Percentiles rank a stretch among this genome's conserved stretches.
These are phyloP conservation scores for Drosophila cognata DNA, from an alignment of 2,888 invertebrate genomes.

Conservation along the genomic window DNA sequence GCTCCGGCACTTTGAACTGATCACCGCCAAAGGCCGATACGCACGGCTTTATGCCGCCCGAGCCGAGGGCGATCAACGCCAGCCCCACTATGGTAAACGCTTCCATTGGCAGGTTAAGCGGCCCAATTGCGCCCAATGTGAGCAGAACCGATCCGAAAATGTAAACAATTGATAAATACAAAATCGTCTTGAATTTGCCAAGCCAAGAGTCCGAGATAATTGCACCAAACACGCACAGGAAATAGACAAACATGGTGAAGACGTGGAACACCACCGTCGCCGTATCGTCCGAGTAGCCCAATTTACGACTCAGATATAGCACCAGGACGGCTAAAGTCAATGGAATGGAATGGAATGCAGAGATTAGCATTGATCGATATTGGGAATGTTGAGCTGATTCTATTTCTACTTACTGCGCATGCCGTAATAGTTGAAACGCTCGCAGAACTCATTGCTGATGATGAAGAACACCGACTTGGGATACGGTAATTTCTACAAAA, in stretches of 20 bases:
- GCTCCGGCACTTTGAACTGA: conserved; percentile 89
- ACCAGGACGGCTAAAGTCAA: conserved; percentile 89
- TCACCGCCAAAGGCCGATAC: conserved; percentile 93
- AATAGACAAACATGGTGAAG: conserved; percentile 90
- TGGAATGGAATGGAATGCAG: neutral
- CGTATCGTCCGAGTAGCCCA: conserved; percentile 87
- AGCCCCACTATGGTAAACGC: conserved; percentile 88
- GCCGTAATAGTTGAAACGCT: conserved; percentile 97
- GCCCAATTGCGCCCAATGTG: conserved; percentile 87
- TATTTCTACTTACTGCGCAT: conserved; percentile 91
- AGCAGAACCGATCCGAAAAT: conserved; percentile 89
- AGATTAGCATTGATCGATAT: neutral
- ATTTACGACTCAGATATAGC: conserved; percentile 89
- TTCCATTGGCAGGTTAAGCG: conserved; percentile 86
- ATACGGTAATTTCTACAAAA: conserved; percentile 82
- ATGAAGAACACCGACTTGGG: conserved; percentile 95
- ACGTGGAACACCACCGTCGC: conserved; percentile 91
- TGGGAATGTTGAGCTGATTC: neutral
- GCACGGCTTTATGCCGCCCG: conserved; percentile 94
- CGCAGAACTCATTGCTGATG: conserved; percentile 97
- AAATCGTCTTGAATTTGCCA: conserved; percentile 91
- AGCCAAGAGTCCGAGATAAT: conserved; percentile 92
- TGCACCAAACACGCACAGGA: conserved; percentile 91
- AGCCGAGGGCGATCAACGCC: conserved; percentile 90
- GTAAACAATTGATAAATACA: conserved; percentile 91